Conservation (phyloP, 2,888 invertebrate species). For the Zhengitettix transpicula region DNA sequence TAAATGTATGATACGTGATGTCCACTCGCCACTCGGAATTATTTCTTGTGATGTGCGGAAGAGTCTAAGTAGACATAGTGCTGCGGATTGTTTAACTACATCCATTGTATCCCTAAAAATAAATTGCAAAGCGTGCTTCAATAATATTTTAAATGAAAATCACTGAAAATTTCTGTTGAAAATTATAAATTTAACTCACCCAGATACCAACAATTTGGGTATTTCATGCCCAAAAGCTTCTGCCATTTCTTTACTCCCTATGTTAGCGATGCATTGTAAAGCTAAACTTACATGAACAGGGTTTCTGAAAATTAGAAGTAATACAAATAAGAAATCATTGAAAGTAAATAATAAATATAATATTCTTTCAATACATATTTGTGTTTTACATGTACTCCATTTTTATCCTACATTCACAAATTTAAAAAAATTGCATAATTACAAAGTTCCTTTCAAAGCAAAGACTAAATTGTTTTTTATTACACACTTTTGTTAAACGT, state of each 20-base stretch:
- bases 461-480: too few relatives aligned
- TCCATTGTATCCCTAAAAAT: slow-evolving; percentile 85
- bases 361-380: background rate
- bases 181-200: slow-evolving; percentile 33
- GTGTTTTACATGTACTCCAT: background rate
- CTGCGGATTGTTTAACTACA: slow-evolving; percentile 97
- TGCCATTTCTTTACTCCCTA: slow-evolving; percentile 99
- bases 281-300: slow-evolving; percentile 98
- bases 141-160: background rate
- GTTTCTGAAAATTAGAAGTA: slow-evolving; percentile 36
- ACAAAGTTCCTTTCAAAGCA: too few relatives aligned
- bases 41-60: slow-evolving; percentile 92
- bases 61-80: slow-evolving; percentile 82
- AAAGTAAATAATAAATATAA: background rate
- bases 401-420: background rate
- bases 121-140: background rate
- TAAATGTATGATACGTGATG: slow-evolving; percentile 93
- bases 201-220: slow-evolving; percentile 94
- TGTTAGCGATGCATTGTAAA: slow-evolving; percentile 98
- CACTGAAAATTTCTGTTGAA: background rate
- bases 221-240: slow-evolving; percentile 97
- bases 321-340: background rate
- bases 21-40: slow-evolving; percentile 96
- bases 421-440: background rate
- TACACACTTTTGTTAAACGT: too few relatives aligned